phyloP scores from a whole-genome alignment of 2,797 vertebrate genomes.

The Hippoglossus hippoglossus region DNA sequence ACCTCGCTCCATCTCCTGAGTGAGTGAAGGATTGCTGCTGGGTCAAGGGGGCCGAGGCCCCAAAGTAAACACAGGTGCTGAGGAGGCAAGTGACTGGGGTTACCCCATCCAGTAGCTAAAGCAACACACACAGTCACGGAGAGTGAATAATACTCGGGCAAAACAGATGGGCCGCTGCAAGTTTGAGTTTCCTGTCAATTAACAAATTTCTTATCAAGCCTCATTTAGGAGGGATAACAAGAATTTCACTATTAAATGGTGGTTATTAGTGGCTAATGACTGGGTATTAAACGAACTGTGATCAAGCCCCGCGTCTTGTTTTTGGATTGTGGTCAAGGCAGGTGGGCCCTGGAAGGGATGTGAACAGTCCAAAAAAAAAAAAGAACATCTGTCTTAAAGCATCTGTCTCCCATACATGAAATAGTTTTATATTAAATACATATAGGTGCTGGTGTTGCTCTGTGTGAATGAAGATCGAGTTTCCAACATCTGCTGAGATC shows the following conservation, averaged over 20 bases:
- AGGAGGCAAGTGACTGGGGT: slow-evolving; percentile 75
- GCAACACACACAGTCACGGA: slow-evolving; percentile 77
- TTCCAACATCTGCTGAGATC: too few relatives aligned
- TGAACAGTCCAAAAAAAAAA: slow-evolving; percentile 5
- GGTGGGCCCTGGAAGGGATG: slow-evolving; percentile 54
- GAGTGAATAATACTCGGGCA: slow-evolving; percentile 52
- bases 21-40: slow-evolving; percentile 80
- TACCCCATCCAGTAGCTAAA: slow-evolving; percentile 80
- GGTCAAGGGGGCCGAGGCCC: slow-evolving; percentile 82
- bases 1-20: slow-evolving; percentile 79
- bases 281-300: slow-evolving; percentile 41
- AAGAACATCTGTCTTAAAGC: slow-evolving; percentile 1
- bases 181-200: slow-evolving; percentile 67
- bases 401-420: slow-evolving; percentile 17
- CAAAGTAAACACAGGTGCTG: slow-evolving; percentile 91
- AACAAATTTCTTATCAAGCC: slow-evolving; percentile 76
- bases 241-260: slow-evolving; percentile 58
- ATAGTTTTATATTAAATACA: neutral
- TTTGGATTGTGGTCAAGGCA: slow-evolving; percentile 62
- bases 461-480: too few relatives aligned
- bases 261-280: slow-evolving; percentile 74
- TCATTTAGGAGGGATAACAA: slow-evolving; percentile 79
- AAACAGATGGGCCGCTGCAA: slow-evolving; percentile 41
- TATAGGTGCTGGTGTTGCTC: too few relatives aligned
- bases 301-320: slow-evolving; percentile 45